A percentile compares a stretch with the other conserved stretches of the same genome.
These are phyloP conservation scores for Recurvirostra avosetta DNA, from an alignment of 2,113 vertebrate species.

Conservation along the genomic window DNA sequence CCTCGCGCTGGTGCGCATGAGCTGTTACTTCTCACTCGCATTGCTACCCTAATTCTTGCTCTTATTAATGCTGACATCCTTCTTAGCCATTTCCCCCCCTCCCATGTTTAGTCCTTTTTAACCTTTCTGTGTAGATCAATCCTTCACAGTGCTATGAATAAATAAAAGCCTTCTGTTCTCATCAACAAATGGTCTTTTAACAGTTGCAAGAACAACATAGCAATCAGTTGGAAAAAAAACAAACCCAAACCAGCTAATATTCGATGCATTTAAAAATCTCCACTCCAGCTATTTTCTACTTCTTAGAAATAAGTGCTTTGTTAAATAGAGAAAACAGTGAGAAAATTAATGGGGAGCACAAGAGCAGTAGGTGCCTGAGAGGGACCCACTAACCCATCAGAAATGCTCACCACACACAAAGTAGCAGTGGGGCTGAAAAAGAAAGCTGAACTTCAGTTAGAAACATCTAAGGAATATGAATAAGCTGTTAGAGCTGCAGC, in stretches of 20 bases:
- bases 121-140: not conserved
- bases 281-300: not conserved
- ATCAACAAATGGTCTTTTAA: slow-evolving; percentile 35
- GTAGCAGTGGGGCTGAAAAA: not conserved
- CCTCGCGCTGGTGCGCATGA: not conserved
- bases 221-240: not conserved
- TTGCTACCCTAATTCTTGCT: not conserved
- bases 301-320: not conserved
- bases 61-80: not conserved
- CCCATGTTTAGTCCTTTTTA: slow-evolving; percentile 27
- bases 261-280: slow-evolving; percentile 9
- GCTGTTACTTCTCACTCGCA: not conserved
- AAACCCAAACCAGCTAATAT: slow-evolving; percentile 8
- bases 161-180: slow-evolving; percentile 48
- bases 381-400: not conserved
- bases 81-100: not conserved
- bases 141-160: slow-evolving; percentile 48
- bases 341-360: not conserved
- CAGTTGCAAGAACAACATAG: slow-evolving; percentile 46
- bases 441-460: slow-evolving; percentile 26
- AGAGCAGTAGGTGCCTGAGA: not conserved
- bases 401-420: not conserved
- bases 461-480: slow-evolving; percentile 38
- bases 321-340: not conserved
- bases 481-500: not conserved